These are phyloP conservation scores for Calcarius lapponicus DNA, from an alignment of 2,797 vertebrate species.

Conservation along the genomic window DNA sequence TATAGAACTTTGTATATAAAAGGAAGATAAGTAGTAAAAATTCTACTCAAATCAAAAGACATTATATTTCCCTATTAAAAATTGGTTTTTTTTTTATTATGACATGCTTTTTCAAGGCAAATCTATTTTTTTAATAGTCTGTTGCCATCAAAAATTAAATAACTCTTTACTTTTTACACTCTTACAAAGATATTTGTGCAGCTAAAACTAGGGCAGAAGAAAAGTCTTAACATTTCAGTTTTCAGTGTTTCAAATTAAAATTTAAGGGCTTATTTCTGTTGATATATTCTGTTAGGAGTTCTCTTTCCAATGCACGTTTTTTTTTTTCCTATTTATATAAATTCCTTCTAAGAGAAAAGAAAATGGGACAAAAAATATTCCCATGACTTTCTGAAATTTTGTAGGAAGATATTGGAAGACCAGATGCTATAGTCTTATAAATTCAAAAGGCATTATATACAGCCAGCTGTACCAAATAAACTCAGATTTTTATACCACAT, in stretches of 20 bases:
- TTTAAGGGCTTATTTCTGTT: neutral
- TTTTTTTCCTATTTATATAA: neutral
- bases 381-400: slow-evolving; percentile 34
- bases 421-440: slow-evolving; percentile 77
- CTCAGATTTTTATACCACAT: slow-evolving; percentile 69
- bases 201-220: neutral
- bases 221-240: neutral
- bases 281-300: neutral
- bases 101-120: neutral
- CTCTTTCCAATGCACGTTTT: neutral
- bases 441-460: slow-evolving; percentile 60
- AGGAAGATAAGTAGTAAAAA: neutral
- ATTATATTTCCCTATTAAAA: neutral
- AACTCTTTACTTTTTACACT: neutral
- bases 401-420: slow-evolving; percentile 51
- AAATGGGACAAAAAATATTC: neutral
- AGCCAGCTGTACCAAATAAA: slow-evolving; percentile 76
- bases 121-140: neutral
- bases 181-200: neutral
- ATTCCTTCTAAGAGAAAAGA: neutral
- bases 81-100: neutral
- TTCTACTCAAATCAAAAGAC: neutral
- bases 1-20: neutral
- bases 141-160: neutral
- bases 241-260: neutral